Base-by-base conservation (phyloP, 2,113 vertebrate species). In the Phaetusa simplex region DNA sequence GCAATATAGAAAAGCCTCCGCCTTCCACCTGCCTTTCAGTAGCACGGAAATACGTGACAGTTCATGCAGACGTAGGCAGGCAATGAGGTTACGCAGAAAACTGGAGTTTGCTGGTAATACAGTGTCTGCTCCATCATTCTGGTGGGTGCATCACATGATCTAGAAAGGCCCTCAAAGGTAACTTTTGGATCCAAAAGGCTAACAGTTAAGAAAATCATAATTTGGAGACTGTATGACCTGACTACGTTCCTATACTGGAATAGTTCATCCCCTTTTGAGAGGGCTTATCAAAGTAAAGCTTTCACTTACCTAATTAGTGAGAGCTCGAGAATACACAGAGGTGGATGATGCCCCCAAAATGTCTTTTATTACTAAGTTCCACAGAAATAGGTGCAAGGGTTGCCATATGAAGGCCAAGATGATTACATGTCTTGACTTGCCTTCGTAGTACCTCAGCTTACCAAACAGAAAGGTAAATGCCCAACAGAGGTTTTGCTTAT, bases 21-120 rank as follows among this genome's bases (percentile, higher is more conserved):
- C 56, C 26, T 94, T 67, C 72, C 59, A 38, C 26, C 82, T 85
- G 58, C 85, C 34, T 27, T 61, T 38, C 22, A 13, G 43, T 8
- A 59, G 67, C 43, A 56, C 0, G 0, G 58, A 71, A 50, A 20
- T 18, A 36, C 1, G 0, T 4, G 4, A 20, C 14, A n/a, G 10
- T 7, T 82, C 40, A 5, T 4, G 14, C 70, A 82, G 43, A 42
- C 12, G 8, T 3, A 17, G 52, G 43, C 43, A 80, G 65, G 34
- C 40, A 50, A 5, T 20, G 5, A 10, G 7, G 7, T 49, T 76
- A 43, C 2, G 9, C 56, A 69, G 52, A 56, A 82, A 76, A 52
- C 20, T n/a, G 30, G 14, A 56, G 34, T 45, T 17, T 56, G 34
- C 40, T 49, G 23, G 7, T 52, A 27, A 40, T 10, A 16, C 2